Base-by-base conservation (phyloP, 53 echinoderm and acorn worm species). In the Pentamera pediparva region DNA sequence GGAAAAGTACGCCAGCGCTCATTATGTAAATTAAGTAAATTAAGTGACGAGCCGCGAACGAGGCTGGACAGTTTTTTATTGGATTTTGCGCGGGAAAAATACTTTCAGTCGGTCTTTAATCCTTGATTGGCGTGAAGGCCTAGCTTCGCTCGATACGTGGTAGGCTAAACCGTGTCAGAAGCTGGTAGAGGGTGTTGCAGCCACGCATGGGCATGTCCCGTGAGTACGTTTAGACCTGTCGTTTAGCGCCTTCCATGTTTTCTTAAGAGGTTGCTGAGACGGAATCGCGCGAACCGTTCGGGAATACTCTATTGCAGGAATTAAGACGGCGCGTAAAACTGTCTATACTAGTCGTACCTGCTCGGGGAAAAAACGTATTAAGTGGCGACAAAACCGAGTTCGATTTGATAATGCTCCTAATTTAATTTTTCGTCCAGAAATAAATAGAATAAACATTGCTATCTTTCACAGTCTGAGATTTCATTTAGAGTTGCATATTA, bases 211-310 rank as follows among this genome's bases (percentile, higher is more conserved):
- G 45, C 67, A 30, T 67, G 41, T 67, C 67, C 67, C 67, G 67
- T 29, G 67, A 67, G 67, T 67, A 40, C 67, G 41, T 67, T 67
- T 67, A 67, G 40, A 67, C 39, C 54, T 54, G 73, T 35, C 52
- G 54, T 31, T 72, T 72, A 72, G 73, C 73, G 53, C 73, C 73
- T 72, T 54, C 54, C 55, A 54, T 72, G 73, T 72, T 72, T 72
- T 27, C 35, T 53, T 54, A 72, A 54, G 36, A 72, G 54, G 73
- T 54, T 52, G 34, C 67, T 25, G 40, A 67, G 67, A 45, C 41
- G 67, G 45, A 67, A 67, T 67, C 45, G 67, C 67, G 67, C 67
- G 45, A 67, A 40, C 40, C 67, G 67, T 67, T 12, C 13, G 67
- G 67, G 67, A 67, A 67, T 67, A 43, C 67, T 45, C 32, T 67